Conservation (phyloP, 1,140 invertebrate species). For the Steinernema khuongi region DNA sequence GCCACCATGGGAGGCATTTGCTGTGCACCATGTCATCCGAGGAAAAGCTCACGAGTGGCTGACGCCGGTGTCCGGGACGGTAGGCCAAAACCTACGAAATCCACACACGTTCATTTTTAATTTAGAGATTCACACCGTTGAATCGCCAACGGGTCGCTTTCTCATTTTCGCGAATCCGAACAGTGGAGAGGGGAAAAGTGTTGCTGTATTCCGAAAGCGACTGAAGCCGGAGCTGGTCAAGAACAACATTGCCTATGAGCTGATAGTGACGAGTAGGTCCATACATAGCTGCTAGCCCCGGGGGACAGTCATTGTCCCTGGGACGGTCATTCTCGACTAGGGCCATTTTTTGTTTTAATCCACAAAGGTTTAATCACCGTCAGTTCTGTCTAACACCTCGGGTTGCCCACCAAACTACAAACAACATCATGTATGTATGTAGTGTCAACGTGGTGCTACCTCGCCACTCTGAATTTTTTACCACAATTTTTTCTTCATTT, state of each 20-base stretch:
- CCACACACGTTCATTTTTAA: background rate
- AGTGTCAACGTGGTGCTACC: too few relatives aligned
- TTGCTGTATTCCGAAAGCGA: slow-evolving; percentile 34
- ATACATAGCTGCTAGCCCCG: background rate
- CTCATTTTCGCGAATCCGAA: slow-evolving; percentile 51
- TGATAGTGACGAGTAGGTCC: slow-evolving; percentile 38
- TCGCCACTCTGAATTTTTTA: too few relatives aligned
- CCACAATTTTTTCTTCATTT: too few relatives aligned
- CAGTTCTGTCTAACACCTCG: too few relatives aligned
- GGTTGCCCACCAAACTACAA: too few relatives aligned
- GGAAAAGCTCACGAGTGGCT: background rate
- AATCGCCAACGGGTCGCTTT: slow-evolving; percentile 20
- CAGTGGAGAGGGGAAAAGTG: slow-evolving; percentile 36
- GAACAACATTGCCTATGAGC: slow-evolving; percentile 36
- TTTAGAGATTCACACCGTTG: background rate
- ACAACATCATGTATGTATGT: too few relatives aligned
- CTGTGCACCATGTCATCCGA: background rate
- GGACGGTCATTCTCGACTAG: too few relatives aligned
- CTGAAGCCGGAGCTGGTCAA: slow-evolving; percentile 28
- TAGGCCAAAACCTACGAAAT: background rate
- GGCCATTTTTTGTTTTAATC: too few relatives aligned
- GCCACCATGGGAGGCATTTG: background rate
- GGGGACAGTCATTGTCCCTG: too few relatives aligned
- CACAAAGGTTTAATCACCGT: too few relatives aligned
- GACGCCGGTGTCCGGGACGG: background rate